Conservation (phyloP, 1,140 invertebrate genomes). For the Drosophila willistoni region DNA sequence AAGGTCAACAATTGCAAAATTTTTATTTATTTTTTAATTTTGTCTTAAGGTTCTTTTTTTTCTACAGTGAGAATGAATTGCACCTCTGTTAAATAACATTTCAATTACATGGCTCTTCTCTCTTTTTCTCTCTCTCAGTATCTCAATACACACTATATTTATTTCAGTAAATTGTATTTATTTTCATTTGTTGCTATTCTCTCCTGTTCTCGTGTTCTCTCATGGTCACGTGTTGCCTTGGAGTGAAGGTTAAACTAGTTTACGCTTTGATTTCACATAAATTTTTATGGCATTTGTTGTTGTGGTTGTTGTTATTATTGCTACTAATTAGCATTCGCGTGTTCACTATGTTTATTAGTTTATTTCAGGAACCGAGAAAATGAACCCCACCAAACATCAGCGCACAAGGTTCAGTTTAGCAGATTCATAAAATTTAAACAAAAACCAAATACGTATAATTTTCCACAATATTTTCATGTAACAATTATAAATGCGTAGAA, state of each 20-base stretch:
- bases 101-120: neutral
- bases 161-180: slow-evolving; percentile 14
- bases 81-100: neutral
- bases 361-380: neutral
- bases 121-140: too few species aligned
- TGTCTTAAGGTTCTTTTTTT: neutral
- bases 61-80: neutral
- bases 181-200: slow-evolving; percentile 22
- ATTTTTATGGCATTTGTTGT: slow-evolving; percentile 46
- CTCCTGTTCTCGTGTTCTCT: slow-evolving; percentile 11
- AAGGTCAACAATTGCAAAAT: slow-evolving; percentile 4
- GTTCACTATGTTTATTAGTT: slow-evolving; percentile 7
- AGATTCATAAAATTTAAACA: neutral
- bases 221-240: slow-evolving; percentile 66
- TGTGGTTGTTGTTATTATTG: slow-evolving; percentile 2
- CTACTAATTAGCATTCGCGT: slow-evolving; percentile 12
- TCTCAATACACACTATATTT: slow-evolving; percentile 9
- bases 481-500: neutral
- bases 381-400: neutral
- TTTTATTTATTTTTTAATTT: neutral
- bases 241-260: slow-evolving; percentile 68
- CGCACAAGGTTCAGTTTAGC: neutral
- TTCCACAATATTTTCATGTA: slow-evolving; percentile 28
- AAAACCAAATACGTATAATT: neutral
- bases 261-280: slow-evolving; percentile 77